phyloP scores from a whole-genome alignment of 2,113 vertebrate genomes.

The Scartelaos histophorus region DNA sequence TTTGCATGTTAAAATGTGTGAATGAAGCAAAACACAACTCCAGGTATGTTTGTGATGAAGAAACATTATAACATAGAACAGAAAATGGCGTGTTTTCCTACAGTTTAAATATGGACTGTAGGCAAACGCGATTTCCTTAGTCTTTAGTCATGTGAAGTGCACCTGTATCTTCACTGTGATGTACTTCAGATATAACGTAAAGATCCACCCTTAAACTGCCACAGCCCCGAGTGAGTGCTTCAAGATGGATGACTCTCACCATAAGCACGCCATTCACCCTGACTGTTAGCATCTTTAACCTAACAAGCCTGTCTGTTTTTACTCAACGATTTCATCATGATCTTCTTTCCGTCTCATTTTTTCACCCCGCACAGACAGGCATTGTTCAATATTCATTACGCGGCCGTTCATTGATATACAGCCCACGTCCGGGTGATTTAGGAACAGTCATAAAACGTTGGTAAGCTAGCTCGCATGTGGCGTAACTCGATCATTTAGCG shows the following conservation, averaged over 20 bases:
- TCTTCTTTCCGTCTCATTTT: conserved; percentile 15
- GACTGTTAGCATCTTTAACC: conserved; percentile 24
- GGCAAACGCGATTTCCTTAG: too few relatives aligned
- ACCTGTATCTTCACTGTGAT: conserved; percentile 8
- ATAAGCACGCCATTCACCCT: neutral
- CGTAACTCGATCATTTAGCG: conserved; percentile 49
- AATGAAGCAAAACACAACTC: too few relatives aligned
- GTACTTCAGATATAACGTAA: conserved; percentile 7
- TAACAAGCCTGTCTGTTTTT: conserved; percentile 26
- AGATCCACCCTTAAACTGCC: conserved; percentile 31
- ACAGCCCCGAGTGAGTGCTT: conserved; percentile 4
- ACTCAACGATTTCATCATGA: conserved; percentile 33
- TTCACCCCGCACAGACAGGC: neutral
- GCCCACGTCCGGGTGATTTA: conserved; percentile 33
- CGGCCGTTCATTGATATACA: conserved; percentile 29
- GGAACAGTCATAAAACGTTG: conserved; percentile 49
- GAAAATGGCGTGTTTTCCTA: too few relatives aligned
- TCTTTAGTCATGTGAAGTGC: too few relatives aligned
- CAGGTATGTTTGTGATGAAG: too few relatives aligned
- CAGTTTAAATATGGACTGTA: neutral
- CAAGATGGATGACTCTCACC: conserved; percentile 13
- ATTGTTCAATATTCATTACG: conserved; percentile 19
- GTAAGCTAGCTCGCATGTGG: conserved; percentile 27
- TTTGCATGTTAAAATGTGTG: too few relatives aligned
- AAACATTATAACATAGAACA: too few relatives aligned